phyloP scores from a whole-genome alignment of 2,113 vertebrate genomes.

The Macroglossus sobrinus region DNA sequence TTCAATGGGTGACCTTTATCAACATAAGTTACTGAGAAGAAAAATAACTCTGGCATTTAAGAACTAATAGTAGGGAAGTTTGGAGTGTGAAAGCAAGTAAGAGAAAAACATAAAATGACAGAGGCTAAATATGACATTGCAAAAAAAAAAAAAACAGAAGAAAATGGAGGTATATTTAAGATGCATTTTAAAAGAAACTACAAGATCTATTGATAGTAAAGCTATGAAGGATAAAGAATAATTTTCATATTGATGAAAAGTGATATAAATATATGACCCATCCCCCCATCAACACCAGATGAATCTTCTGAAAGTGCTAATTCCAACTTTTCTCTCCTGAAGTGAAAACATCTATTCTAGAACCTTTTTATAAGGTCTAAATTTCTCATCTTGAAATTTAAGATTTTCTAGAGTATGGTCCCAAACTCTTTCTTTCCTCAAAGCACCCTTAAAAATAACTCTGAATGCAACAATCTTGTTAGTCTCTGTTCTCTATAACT shows the following conservation, averaged over 20 bases:
- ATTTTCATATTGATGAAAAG: neutral
- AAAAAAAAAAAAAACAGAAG: neutral
- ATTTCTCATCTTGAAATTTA: neutral
- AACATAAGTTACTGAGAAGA: slow-evolving; percentile 24
- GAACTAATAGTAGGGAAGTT: neutral
- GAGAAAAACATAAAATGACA: slow-evolving; percentile 25
- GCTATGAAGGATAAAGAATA: neutral
- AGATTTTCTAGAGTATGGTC: neutral
- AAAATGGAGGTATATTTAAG: neutral
- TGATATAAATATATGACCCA: neutral
- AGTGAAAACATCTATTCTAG: neutral
- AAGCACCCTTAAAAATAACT: neutral
- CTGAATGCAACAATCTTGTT: neutral
- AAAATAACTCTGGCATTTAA: slow-evolving; percentile 45
- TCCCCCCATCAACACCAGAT: neutral
- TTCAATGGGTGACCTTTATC: slow-evolving; percentile 10
- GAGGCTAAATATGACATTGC: neutral
- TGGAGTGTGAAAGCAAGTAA: neutral
- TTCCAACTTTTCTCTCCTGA: neutral
- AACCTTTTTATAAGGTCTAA: neutral
- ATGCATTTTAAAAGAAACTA: neutral
- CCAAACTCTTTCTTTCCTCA: neutral
- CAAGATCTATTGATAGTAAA: neutral
- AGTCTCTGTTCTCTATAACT: neutral
- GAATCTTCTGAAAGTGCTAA: neutral